phyloP scores from a whole-genome alignment of 2,113 vertebrate species.

The Scomber scombrus region DNA sequence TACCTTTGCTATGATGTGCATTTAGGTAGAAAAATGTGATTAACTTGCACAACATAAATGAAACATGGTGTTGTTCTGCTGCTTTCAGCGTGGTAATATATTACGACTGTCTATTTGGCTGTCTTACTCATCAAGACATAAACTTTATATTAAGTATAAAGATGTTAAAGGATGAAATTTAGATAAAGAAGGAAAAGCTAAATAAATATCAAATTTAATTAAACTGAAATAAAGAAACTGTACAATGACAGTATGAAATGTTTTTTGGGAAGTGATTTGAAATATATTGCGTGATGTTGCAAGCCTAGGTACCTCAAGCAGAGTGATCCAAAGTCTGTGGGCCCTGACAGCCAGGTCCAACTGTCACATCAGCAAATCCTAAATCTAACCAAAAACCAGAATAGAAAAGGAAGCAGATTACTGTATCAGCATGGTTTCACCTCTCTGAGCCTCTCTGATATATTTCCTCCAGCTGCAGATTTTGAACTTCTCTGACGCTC shows the following conservation, averaged over 20 bases:
- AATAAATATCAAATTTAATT: background rate
- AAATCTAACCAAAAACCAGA: constrained; percentile 21
- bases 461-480: background rate
- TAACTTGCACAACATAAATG: background rate
- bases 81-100: no score
- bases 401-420: background rate
- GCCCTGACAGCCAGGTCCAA: constrained; percentile 4
- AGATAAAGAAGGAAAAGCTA: background rate
- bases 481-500: background rate
- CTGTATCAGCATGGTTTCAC: background rate
- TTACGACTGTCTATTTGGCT: no score
- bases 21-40: no score
- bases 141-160: no score
- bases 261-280: background rate
- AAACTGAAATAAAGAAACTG: background rate
- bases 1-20: no score
- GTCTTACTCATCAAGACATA: no score
- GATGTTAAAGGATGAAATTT: background rate
- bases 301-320: constrained; percentile 1
- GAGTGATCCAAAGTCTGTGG: constrained; percentile 5
- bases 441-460: background rate
- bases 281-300: constrained; percentile 1
- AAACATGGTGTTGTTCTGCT: background rate
- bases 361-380: constrained; percentile 30
- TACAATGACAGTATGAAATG: background rate